Evolutionary conservation across 37 sponge, comb jelly and placozoan genomes (phyloP), one percentile per base, ranked within the genome.

Genomic region (Petrosia ficiformis): DNA sequence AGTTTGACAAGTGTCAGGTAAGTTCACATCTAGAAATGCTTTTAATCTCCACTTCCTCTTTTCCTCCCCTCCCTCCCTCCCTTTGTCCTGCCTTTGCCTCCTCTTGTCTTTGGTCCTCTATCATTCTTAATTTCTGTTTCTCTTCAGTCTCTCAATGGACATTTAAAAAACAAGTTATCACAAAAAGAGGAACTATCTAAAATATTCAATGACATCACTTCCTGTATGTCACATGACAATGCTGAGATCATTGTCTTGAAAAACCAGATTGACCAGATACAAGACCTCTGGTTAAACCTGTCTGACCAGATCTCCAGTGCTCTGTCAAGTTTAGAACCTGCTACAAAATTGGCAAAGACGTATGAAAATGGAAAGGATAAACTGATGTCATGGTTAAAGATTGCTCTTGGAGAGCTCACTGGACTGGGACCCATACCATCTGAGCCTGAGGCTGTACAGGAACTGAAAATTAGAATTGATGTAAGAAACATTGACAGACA

Each of bases 1-100:
- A 89, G 65, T 69, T 32, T 33, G 32, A 59, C 41, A 74, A 57
- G 59, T 78, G 79, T 33, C 58, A 89, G 89, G 89, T 89, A 25
- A 28, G 74, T 37, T n/a, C n/a, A n/a, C n/a, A n/a, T 28, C 21
- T 4, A 26, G 2, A n/a, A 39, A 19, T 63, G 64, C 39, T 26
- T 8, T 11, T 36, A 38, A 43, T n/a, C n/a, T n/a, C n/a, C n/a
- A n/a, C n/a, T n/a, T n/a, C n/a, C n/a, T n/a, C n/a, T n/a, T n/a
- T n/a, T n/a, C n/a, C n/a, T n/a, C n/a, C n/a, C n/a, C n/a, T n/a
- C n/a, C n/a, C n/a, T n/a, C n/a, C n/a, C n/a, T n/a, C n/a, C n/a
- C n/a, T n/a, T n/a, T n/a, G n/a, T n/a, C n/a, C n/a, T n/a, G n/a
- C n/a, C n/a, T n/a, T n/a, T n/a, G n/a, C n/a, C n/a, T n/a, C n/a